These are phyloP conservation scores for Pseudorectes ferrugineus DNA, from an alignment of 2,113 vertebrate genomes.

Conservation along the genomic window DNA sequence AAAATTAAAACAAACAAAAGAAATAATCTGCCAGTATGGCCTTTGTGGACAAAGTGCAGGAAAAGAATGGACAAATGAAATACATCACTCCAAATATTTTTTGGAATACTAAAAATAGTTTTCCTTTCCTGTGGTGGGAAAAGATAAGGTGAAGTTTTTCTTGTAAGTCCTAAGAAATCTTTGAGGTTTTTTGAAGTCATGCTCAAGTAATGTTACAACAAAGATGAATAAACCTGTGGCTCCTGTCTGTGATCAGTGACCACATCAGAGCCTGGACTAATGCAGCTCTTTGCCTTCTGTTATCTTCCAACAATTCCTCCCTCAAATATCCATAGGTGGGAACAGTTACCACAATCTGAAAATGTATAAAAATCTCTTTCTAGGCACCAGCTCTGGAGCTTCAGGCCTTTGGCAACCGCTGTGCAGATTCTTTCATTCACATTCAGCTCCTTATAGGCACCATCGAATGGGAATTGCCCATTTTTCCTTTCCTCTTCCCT, in stretches of 20 bases:
- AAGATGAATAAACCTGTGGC: background rate
- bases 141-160: background rate
- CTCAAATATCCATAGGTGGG: background rate
- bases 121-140: background rate
- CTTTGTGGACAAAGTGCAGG: background rate
- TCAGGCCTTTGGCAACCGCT: background rate
- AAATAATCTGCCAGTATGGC: background rate
- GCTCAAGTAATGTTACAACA: background rate
- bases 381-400: background rate
- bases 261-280: background rate
- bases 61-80: background rate
- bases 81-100: background rate
- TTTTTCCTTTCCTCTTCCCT: background rate
- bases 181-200: background rate
- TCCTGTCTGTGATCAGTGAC: background rate
- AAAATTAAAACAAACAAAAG: background rate
- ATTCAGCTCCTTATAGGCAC: background rate
- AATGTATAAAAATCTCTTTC: background rate
- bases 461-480: background rate
- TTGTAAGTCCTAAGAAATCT: background rate
- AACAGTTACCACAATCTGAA: slow-evolving; percentile 24
- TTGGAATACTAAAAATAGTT: background rate
- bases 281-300: background rate
- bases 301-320: background rate
- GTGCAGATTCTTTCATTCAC: background rate